These are phyloP conservation scores for Agonopterix arenella DNA, from an alignment of 2,888 invertebrate genomes.

Conservation along the genomic window DNA sequence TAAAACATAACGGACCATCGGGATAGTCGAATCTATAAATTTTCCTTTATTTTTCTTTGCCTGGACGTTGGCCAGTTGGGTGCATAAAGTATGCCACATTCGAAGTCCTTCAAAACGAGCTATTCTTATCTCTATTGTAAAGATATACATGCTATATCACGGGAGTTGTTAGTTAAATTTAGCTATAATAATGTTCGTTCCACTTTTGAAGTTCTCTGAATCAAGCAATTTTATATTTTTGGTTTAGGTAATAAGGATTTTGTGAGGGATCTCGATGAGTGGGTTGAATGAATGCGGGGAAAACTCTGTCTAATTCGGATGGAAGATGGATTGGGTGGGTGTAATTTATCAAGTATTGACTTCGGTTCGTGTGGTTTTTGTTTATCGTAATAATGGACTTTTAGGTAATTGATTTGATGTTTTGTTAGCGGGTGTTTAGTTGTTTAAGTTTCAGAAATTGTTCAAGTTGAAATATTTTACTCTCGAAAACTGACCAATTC, in stretches of 20 bases:
- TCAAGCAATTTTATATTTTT: no score
- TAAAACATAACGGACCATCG: constrained; percentile 57
- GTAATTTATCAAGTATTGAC: constrained; percentile 28
- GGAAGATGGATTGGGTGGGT: constrained; percentile 27
- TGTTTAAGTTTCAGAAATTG: no score
- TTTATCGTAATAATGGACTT: constrained; percentile 1
- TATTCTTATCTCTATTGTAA: no score
- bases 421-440: neutral
- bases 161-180: no score
- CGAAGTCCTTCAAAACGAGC: no score
- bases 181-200: no score
- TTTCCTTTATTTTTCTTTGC: constrained; percentile 16
- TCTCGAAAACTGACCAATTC: no score
- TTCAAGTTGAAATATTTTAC: no score
- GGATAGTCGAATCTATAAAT: constrained; percentile 24
- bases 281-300: constrained; percentile 1
- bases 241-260: no score
- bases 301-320: constrained; percentile 21
- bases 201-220: no score
- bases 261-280: neutral
- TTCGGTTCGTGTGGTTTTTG: constrained; percentile 6
- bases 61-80: constrained; percentile 25
- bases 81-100: constrained; percentile 20
- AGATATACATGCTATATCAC: no score
- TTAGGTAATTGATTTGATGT: neutral